phyloP scores from a whole-genome alignment of 2,797 vertebrate species.

The Scyliorhinus canicula region DNA sequence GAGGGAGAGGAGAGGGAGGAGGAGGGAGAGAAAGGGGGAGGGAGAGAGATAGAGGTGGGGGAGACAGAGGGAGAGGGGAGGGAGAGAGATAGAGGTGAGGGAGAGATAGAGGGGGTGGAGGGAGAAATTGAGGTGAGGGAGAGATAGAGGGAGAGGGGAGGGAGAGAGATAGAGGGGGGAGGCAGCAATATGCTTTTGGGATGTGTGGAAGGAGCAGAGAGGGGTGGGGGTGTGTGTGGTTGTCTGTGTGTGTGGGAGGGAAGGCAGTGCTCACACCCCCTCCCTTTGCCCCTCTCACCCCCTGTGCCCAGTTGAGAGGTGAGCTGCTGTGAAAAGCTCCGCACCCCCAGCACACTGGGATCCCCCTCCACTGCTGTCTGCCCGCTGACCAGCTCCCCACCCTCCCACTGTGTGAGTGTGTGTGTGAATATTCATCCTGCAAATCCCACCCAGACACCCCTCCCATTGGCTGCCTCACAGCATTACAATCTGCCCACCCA shows the following conservation, averaged over 20 bases:
- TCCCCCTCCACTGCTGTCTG: neutral
- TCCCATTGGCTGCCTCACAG: neutral
- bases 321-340: neutral
- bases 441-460: constrained; percentile 17
- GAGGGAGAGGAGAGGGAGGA: too few species aligned
- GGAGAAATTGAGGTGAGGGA: neutral
- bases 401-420: too few species aligned
- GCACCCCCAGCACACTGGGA: neutral
- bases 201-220: neutral
- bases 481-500: neutral
- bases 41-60: too few species aligned
- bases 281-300: neutral
- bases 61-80: too few species aligned
- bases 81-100: too few species aligned
- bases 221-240: neutral
- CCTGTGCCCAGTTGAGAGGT: neutral
- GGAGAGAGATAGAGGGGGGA: neutral
- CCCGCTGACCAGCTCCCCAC: too few species aligned
- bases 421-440: neutral
- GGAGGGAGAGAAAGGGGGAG: neutral
- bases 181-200: neutral
- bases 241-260: too few species aligned
- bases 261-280: neutral
- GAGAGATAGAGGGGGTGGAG: neutral
- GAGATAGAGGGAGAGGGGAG: too few species aligned